Conservation (phyloP, 2,888 invertebrate species). For the Philonicus albiceps region DNA sequence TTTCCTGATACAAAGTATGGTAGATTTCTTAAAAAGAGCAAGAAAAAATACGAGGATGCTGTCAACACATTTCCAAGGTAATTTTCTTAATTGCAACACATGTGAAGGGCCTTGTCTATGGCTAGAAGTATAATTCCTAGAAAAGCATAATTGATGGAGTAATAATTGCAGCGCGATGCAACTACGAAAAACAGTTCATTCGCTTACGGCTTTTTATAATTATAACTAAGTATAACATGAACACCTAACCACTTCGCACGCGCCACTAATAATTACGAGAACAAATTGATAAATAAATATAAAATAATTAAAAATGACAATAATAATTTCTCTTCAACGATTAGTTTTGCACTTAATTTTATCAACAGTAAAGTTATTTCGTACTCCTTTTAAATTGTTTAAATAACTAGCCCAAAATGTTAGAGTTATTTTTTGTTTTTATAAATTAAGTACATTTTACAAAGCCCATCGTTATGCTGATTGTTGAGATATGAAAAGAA, state of each 20-base stretch:
- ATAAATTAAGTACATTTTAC: too few species aligned
- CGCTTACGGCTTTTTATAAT: neutral
- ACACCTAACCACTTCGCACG: neutral
- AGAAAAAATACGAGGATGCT: slow-evolving; percentile 80
- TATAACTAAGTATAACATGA: neutral
- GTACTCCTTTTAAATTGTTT: too few species aligned
- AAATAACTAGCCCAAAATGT: too few species aligned
- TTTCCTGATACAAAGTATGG: slow-evolving; percentile 76
- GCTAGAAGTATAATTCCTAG: neutral
- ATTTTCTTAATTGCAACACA: slow-evolving; percentile 50
- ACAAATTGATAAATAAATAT: neutral
- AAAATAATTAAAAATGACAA: neutral
- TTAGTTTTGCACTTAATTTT: neutral
- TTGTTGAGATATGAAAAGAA: neutral
- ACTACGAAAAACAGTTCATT: neutral
- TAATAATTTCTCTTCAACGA: neutral
- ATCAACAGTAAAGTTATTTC: too few species aligned
- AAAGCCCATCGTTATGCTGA: neutral
- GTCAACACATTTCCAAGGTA: slow-evolving; percentile 78
- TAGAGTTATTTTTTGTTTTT: too few species aligned
- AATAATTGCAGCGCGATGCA: neutral
- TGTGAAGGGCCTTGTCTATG: neutral
- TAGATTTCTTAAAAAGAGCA: slow-evolving; percentile 76
- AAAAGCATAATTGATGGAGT: neutral
- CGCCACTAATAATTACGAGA: neutral